These are phyloP conservation scores for Oncorhynchus masou DNA, from an alignment of 2,113 vertebrate genomes.

Conservation along the genomic window DNA sequence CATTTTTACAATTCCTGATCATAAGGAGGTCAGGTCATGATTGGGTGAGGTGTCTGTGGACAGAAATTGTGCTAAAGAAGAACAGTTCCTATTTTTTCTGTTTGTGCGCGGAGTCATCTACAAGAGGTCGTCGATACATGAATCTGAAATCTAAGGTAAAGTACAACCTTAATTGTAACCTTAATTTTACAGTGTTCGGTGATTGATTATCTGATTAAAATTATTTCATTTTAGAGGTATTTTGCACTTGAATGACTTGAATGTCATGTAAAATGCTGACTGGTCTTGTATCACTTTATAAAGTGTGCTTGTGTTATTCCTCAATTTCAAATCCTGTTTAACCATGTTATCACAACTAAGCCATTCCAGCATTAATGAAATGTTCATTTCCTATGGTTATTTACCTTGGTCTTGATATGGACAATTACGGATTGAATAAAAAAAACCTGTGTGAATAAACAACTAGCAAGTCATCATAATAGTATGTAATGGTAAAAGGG, in stretches of 20 bases:
- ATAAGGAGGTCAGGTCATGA: too few species aligned
- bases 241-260: background rate
- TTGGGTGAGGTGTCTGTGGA: background rate
- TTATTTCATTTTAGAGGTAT: background rate
- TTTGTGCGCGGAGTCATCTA: background rate
- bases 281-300: background rate
- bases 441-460: too few species aligned
- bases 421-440: too few species aligned
- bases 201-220: background rate
- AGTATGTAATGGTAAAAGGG: too few species aligned
- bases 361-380: too few species aligned
- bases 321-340: too few species aligned
- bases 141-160: conserved; percentile 12
- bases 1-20: too few species aligned
- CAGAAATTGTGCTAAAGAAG: conserved; percentile 17
- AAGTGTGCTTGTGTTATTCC: too few species aligned
- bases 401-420: too few species aligned
- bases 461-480: too few species aligned
- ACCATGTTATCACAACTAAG: too few species aligned
- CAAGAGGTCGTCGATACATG: conserved; percentile 1
- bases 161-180: background rate
- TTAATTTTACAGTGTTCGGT: background rate
- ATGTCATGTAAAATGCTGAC: background rate
- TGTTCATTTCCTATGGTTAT: too few species aligned
- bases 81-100: conserved; percentile 20